Evolutionary conservation across 2,888 invertebrate genomes (phyloP), one percentile per base, ranked within the genome.

Genomic region (Drosophila paracracens): DNA sequence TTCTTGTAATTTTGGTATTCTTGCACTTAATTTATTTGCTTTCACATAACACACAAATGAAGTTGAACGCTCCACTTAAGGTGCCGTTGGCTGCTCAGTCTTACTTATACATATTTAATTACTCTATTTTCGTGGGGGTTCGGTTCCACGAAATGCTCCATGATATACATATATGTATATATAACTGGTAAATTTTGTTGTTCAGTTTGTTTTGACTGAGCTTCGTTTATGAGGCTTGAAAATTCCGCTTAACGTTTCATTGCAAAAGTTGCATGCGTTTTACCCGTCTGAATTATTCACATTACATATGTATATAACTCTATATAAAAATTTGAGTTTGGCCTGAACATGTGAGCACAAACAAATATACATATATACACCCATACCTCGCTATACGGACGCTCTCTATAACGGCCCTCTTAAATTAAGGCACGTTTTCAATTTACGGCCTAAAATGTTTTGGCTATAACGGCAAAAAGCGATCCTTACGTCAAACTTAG

Each of bases 11-110:
- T 46, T 46, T 46, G 46, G 35, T 29, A 21, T 33, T 48, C 36
- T 33, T 46, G 38, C 31, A 25, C 27, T 48, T 29, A 57, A 78
- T 16, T 50, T 51, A 46, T 38, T 52, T 79, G 76, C 57, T 76
- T 64, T 76, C 73, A 67, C 75, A 82, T 82, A 67, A 52, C 78
- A 61, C 65, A 73, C 74, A 71, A 74, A 63, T 52, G 59, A 68
- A 74, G 70, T 71, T 82, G 73, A 83, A 88, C 70, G 88, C 85
- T 88, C 79, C 76, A 88, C 57, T 84, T 84, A 71, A 84, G 85
- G 58, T 70, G 62, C 66, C 46, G 46, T 46, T 46, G 46, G 46
- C 25, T 16, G 25, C 46, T 46, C 25, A 62, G 69, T 68, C 36
- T 51, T 56, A 68, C 56, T 50, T 61, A 48, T 67, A 52, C 25